Evolutionary conservation across 1,140 invertebrate species (phyloP).

Genomic region (Archivesica marissinica): DNA sequence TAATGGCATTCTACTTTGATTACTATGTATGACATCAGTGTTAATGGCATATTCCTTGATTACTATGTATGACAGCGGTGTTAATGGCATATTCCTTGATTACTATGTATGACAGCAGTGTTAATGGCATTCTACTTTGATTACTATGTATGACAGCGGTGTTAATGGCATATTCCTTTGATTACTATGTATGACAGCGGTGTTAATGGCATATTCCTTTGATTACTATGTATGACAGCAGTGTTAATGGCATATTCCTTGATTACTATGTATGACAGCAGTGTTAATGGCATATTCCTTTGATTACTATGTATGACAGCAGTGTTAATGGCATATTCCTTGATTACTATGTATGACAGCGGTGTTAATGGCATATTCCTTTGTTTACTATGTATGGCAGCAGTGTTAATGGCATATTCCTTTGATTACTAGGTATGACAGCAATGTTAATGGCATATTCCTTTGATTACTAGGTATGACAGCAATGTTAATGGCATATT

Average conservation of each 20-base stretch:
- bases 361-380: slow-evolving; percentile 78
- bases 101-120: slow-evolving; percentile 78
- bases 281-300: slow-evolving; percentile 79
- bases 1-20: background rate
- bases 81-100: background rate
- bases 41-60: slow-evolving; percentile 78
- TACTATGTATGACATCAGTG: slow-evolving; percentile 78
- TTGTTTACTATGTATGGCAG: slow-evolving; percentile 56
- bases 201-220: slow-evolving; percentile 78
- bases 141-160: background rate
- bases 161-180: background rate
- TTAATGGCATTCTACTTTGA: slow-evolving; percentile 76
- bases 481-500: slow-evolving; percentile 48
- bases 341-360: slow-evolving; percentile 76
- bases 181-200: slow-evolving; percentile 77
- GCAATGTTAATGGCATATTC: slow-evolving; percentile 79
- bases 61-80: background rate
- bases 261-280: slow-evolving; percentile 76
- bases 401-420: background rate
- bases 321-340: background rate
- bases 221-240: slow-evolving; percentile 59
- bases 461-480: slow-evolving; percentile 77
- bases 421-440: slow-evolving; percentile 73
- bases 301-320: slow-evolving; percentile 59
- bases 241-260: background rate